phyloP scores from a whole-genome alignment of 2,888 invertebrate genomes.

The Cerastis leucographa region DNA sequence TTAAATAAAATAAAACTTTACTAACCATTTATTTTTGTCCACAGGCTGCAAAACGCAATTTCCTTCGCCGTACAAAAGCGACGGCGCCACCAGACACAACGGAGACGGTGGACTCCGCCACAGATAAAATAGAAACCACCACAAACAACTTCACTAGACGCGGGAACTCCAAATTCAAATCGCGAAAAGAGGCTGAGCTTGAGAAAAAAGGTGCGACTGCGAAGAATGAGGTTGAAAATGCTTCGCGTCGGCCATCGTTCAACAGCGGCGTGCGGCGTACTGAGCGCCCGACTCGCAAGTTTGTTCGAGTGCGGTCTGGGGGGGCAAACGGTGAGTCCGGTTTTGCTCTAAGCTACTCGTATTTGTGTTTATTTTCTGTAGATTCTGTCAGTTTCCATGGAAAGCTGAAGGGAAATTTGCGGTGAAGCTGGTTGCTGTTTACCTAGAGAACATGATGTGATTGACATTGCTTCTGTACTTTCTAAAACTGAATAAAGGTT shows the following conservation, averaged over 20 bases:
- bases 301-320: slow-evolving; percentile 81
- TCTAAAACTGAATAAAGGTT: slow-evolving; percentile 24
- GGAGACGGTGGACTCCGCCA: slow-evolving; percentile 71
- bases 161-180: slow-evolving; percentile 73
- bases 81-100: slow-evolving; percentile 80
- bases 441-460: slow-evolving; percentile 41
- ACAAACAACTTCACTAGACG: slow-evolving; percentile 79
- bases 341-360: slow-evolving; percentile 69
- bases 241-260: slow-evolving; percentile 80
- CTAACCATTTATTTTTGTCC: slow-evolving; percentile 66
- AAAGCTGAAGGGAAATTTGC: slow-evolving; percentile 65
- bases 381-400: slow-evolving; percentile 64
- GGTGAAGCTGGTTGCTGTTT: slow-evolving; percentile 45
- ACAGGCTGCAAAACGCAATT: slow-evolving; percentile 81
- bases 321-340: slow-evolving; percentile 87
- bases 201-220: slow-evolving; percentile 72
- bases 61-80: slow-evolving; percentile 86
- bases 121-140: slow-evolving; percentile 75
- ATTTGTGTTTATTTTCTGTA: slow-evolving; percentile 62
- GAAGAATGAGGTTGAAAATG: slow-evolving; percentile 71
- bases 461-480: slow-evolving; percentile 56
- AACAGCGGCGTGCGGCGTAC: slow-evolving; percentile 78
- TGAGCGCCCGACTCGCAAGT: slow-evolving; percentile 84
- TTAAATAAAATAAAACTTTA: slow-evolving; percentile 45
- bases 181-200: slow-evolving; percentile 72